Evolutionary conservation across 2,797 vertebrate species (phyloP).

Genomic region (Neosilurus hyrtlii): DNA sequence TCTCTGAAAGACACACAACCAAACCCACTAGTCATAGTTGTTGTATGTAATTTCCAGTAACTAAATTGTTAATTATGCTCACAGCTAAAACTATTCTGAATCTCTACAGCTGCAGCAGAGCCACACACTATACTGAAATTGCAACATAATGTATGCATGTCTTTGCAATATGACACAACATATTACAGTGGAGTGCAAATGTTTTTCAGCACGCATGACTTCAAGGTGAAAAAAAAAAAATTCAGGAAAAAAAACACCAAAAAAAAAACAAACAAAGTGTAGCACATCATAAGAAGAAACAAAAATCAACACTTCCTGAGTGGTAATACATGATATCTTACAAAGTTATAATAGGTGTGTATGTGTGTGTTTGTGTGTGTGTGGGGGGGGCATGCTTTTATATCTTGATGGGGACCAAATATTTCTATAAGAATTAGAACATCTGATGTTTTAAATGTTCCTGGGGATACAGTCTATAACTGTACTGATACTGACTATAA

Average conservation of each 20-base stretch:
- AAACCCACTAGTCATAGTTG: background rate
- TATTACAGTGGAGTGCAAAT: background rate
- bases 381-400: background rate
- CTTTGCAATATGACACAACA: background rate
- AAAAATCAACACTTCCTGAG: background rate
- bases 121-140: background rate
- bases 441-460: background rate
- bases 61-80: background rate
- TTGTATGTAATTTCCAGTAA: background rate
- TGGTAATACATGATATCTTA: background rate
- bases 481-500: no score
- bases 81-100: background rate
- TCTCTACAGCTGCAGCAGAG: background rate
- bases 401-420: no score
- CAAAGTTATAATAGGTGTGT: background rate
- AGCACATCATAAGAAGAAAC: background rate
- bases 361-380: background rate
- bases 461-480: background rate
- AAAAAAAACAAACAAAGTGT: no score
- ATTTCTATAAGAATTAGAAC: no score
- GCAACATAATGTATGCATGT: background rate
- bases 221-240: background rate
- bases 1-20: constrained; percentile 70
- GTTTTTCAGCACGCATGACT: background rate
- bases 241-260: background rate